Evolutionary conservation across 2,888 invertebrate species (phyloP), one percentile per base, ranked within the genome.

Genomic region (Aleiodes alternator): DNA sequence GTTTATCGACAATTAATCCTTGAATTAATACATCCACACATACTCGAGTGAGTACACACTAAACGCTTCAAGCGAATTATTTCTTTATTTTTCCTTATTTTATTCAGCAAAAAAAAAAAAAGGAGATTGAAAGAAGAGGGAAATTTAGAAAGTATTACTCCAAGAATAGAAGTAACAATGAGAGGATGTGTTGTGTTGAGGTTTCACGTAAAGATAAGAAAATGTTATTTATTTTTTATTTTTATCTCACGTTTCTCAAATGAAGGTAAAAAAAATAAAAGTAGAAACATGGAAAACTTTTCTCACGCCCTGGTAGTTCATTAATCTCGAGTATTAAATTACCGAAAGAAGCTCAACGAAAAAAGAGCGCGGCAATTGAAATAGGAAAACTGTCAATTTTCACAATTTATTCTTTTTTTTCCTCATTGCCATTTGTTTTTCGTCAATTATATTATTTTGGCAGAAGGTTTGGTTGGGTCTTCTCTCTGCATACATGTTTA

Each of bases 161-260:
- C 16, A 64, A 23, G 43, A 23, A 23, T 23, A 23, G 23, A 61
- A 23, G 38, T 23, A 64, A 64, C 64, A 64, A 64, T 64, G 48
- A 43, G 48, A 64, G 64, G 64, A 64, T 64, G 64, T 23, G 23
- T 23, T 23, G 23, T 23, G 23, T 64, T 64, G 64, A 64, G 34
- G 34, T 64, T 64, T 64, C 64, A 64, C 64, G 64, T 64, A 43
- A 5, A 48, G 59, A 59, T 59, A 59, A 59, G 34, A 64, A 23
- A 23, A 48, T 64, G 38, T 48, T 11, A 9, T 14, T 34, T 64
- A 16, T 61, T 61, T 23, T 12, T 12, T 61, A 43, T 11, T 64
- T 64, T 23, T 64, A 64, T 64, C 48, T 43, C 64, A 64, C 16
- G 34, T 38, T 43, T 7, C 9, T 38, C 8, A 43, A 43, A 64